Evolutionary conservation across 2,113 vertebrate genomes (phyloP).

Genomic region (Microcebus murinus): DNA sequence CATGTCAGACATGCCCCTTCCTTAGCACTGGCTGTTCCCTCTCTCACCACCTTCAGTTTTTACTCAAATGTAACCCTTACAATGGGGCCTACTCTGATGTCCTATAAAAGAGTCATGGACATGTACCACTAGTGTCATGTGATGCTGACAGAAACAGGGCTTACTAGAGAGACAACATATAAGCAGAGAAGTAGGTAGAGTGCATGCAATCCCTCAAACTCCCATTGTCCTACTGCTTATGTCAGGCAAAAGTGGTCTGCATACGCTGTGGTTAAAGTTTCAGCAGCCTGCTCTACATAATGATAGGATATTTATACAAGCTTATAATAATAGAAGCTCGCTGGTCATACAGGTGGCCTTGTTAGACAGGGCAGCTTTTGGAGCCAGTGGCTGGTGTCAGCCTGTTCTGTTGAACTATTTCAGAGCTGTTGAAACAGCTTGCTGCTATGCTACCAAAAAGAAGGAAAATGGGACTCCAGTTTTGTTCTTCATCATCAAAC

Average conservation of each 20-base stretch:
- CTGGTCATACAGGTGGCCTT: background rate
- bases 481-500: background rate
- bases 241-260: background rate
- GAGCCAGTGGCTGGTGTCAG: background rate
- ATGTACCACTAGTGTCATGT: background rate
- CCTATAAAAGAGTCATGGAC: background rate
- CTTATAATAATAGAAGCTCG: background rate
- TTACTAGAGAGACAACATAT: rapidly evolving
- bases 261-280: background rate
- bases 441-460: background rate
- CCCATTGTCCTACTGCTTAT: background rate
- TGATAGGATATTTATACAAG: background rate
- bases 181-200: background rate
- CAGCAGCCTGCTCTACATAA: background rate
- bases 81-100: too few relatives aligned
- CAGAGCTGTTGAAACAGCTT: background rate
- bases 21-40: background rate
- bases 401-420: background rate
- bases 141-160: background rate
- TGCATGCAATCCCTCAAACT: background rate
- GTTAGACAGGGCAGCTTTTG: background rate
- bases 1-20: rapidly evolving
- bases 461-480: background rate
- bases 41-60: background rate
- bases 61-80: background rate